Evolutionary conservation across 2,113 vertebrate genomes (phyloP).

Genomic region (Channa argus): DNA sequence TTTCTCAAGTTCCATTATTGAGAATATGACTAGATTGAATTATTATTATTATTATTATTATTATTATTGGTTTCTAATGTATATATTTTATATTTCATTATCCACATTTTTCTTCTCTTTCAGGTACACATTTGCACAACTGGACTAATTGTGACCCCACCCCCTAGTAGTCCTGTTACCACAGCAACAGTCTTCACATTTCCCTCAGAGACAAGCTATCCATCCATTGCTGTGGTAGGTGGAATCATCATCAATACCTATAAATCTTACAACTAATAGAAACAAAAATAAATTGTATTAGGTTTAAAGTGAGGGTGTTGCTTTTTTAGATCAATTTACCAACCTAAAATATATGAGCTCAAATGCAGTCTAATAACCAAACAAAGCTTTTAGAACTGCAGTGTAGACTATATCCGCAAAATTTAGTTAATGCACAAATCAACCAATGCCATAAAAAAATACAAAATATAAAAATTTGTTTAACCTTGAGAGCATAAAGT

Average conservation of each 20-base stretch:
- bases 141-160: slow-evolving; percentile 96
- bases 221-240: slow-evolving; percentile 85
- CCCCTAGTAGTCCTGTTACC: slow-evolving; percentile 96
- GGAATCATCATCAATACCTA: neutral
- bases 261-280: neutral
- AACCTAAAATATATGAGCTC: neutral
- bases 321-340: neutral
- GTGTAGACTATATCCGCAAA: too few relatives aligned
- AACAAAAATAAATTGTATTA: neutral
- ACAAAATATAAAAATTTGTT: neutral
- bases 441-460: neutral
- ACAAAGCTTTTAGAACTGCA: neutral
- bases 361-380: too few relatives aligned
- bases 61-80: too few relatives aligned
- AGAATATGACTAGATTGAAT: neutral
- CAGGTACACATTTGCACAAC: slow-evolving; percentile 98
- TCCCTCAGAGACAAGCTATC: slow-evolving; percentile 90
- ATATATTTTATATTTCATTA: slow-evolving; percentile 10
- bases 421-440: neutral
- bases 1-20: neutral
- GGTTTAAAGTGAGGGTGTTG: neutral
- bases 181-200: slow-evolving; percentile 95
- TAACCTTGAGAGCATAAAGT: neutral
- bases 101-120: slow-evolving; percentile 39
- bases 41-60: too few relatives aligned